Conservation (phyloP, 2,797 vertebrate genomes). For the Aldrovandia affinis region DNA sequence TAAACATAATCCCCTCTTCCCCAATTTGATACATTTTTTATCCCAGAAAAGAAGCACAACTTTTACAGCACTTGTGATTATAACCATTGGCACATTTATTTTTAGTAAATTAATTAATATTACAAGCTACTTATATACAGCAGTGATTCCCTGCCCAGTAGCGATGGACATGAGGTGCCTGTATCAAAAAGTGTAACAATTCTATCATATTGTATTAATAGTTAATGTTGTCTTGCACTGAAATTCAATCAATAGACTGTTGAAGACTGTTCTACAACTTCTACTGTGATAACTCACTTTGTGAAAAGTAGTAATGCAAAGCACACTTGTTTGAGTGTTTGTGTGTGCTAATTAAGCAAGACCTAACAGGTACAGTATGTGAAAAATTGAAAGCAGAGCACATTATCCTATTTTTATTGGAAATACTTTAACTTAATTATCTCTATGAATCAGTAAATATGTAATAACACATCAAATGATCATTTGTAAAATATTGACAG, state of each 20-base stretch:
- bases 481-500: background rate
- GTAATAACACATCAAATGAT: background rate
- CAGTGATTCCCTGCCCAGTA: background rate
- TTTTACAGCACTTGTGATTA: background rate
- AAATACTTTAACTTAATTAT: background rate
- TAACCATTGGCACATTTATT: background rate
- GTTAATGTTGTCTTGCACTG: background rate
- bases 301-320: background rate
- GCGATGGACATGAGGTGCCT: background rate
- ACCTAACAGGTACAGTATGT: background rate
- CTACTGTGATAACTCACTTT: background rate
- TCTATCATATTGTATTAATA: background rate
- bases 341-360: background rate
- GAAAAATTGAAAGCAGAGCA: background rate
- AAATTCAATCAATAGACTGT: background rate
- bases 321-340: background rate
- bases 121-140: conserved; percentile 4
- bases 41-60: background rate
- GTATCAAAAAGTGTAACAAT: background rate
- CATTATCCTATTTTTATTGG: background rate
- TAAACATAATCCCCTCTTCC: background rate
- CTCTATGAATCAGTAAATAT: too few species aligned
- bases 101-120: background rate
- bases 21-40: background rate
- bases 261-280: background rate